Evolutionary conservation across 2,888 invertebrate genomes (phyloP), one percentile per base, ranked within the genome.

Genomic region (Apotomis turbidana): DNA sequence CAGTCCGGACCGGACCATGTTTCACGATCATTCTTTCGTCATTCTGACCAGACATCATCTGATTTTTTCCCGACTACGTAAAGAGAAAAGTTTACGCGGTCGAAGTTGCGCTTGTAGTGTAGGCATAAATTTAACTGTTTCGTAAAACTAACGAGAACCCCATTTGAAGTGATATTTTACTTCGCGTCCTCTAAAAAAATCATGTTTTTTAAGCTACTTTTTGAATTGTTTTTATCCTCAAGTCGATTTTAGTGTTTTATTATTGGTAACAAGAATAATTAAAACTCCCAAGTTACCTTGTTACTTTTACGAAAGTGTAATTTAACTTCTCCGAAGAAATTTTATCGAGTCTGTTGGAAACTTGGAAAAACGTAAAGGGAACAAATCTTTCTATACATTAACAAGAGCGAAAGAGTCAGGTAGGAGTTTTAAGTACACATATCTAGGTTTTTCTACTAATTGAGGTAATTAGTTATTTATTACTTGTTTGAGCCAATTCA

Each of bases 281-380:
- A 55, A 66, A 66, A 55, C 55, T 27, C 36, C 27, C 55, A n/a
- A 66, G 64, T 55, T 27, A 27, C 44, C 64, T 55, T 57, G 64
- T 55, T 44, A 66, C 55, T 66, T 66, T 66, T 46, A 55, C 64
- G 15, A 66, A 66, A 66, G 44, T 55, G 64, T 66, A 55, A 66
- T 66, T 63, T 66, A 55, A 66, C 46, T 66, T 66, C 10, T 49
- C 9, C 55, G 55, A 27, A 12, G 54, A 66, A 44, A 27, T 66
- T 55, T 57, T n/a, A 66, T 66, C 64, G 46, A 55, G 46, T n/a
- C 55, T 4, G 9, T 10, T 57, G 12, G 10, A 52, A 64, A 66
- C 55, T 64, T 64, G 5, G 44, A 55, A 27, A 64, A 64, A 55
- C 44, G 55, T 55, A 55, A 66, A 66, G n/a, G 12, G 55, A 66